Conservation (phyloP, 2,888 invertebrate genomes). For the Drosophila robusta region DNA sequence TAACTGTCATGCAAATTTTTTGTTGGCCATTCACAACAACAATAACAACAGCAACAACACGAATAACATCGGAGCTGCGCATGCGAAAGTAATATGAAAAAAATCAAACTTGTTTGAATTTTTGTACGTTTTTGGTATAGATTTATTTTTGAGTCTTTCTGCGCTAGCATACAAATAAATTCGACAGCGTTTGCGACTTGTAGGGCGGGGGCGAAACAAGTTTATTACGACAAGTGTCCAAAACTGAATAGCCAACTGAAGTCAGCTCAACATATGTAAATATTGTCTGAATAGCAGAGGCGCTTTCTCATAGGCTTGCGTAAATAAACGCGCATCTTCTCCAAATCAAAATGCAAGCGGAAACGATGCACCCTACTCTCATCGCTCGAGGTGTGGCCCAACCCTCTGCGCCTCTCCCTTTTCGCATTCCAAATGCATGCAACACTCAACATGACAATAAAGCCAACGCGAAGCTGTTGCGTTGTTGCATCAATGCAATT, state of each 20-base stretch:
- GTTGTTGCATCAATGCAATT: slow-evolving; percentile 1
- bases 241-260: slow-evolving; percentile 46
- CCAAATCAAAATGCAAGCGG: slow-evolving; percentile 40
- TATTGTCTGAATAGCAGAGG: no score
- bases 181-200: slow-evolving; percentile 14
- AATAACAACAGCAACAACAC: slow-evolving; percentile 5
- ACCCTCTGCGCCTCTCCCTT: slow-evolving; percentile 10
- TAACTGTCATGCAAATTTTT: slow-evolving; percentile 69
- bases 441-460: slow-evolving; percentile 24
- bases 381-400: slow-evolving; percentile 14
- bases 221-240: slow-evolving; percentile 67
- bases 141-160: slow-evolving; percentile 47
- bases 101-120: slow-evolving; percentile 51
- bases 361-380: slow-evolving; percentile 41
- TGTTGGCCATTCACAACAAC: slow-evolving; percentile 16
- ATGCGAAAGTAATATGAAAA: slow-evolving; percentile 48
- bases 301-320: no score
- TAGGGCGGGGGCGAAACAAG: slow-evolving; percentile 64
- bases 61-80: slow-evolving; percentile 44
- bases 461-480: slow-evolving; percentile 36
- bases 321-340: background rate
- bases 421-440: slow-evolving; percentile 47
- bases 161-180: slow-evolving; percentile 20
- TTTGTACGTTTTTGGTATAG: slow-evolving; percentile 48
- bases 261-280: slow-evolving; percentile 39